Base-by-base conservation (phyloP, 2,113 vertebrate genomes). In the Tyrannus savana region DNA sequence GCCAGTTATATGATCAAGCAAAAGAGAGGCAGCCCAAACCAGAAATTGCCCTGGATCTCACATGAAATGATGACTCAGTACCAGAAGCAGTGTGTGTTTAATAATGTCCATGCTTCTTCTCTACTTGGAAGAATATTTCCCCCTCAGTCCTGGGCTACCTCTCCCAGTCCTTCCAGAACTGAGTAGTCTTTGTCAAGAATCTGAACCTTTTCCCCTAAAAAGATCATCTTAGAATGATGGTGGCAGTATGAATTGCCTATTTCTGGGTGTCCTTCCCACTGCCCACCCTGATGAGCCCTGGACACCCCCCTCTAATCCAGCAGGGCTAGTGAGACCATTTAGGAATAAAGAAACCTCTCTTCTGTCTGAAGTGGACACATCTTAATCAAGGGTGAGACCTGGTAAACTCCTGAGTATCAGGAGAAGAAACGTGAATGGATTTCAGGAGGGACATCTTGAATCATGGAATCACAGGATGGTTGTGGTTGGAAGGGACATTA, bases 1-100 rank as follows among this genome's bases (percentile, higher is more conserved):
- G 76, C 64, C 73, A 87, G 33, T 92, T 92, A 56, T 12, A 56
- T 93, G 88, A 92, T 82, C n/a, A 30, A 60, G 69, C 78, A 86
- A 77, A 78, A 84, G 37, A 19, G 3, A 64, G 63, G 72, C 56
- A 69, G 41, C 52, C 47, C 39, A 41, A 71, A 79, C 1, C 41
- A 67, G 46, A 82, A 94, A 62, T 86, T 56, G 37, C 81, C 37
- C 49, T 30, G 21, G 39, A 30, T 81, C 60, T 78, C 83, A 37
- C 56, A 22, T 78, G 44, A 83, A 84, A 28, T 21, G 76, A 60
- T 86, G 83, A 89, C 60, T 80, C 15, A 42, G 33, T 63, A 63
- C 33, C 28, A 56, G 52, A 91, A 77, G 42, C 30, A 21, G 7
- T 6, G 3, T 47, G 35, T 58, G 12, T 63, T 1, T 66, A 59